Evolutionary conservation across 2,113 vertebrate genomes (phyloP), one percentile per base, ranked within the genome.

Genomic region (Otus sunia): DNA sequence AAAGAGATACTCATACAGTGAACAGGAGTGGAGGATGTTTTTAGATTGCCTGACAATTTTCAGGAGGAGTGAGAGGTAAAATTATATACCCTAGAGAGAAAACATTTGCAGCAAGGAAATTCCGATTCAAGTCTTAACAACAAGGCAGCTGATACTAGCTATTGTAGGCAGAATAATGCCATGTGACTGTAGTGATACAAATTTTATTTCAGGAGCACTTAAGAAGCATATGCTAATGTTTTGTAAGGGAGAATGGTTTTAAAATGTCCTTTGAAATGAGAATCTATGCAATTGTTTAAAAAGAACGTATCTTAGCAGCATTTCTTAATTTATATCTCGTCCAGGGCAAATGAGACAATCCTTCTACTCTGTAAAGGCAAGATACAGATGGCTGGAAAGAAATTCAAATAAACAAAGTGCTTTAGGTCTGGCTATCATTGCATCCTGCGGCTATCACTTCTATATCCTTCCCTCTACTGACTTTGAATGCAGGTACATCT

Each of bases 131-230:
- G 37, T 63, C 84, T 71, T 37, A 80, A 60, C 68, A 87, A 12
- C 18, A 53, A 85, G 75, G 66, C 69, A 90, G 77, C 71, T 95
- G 93, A 89, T 82, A 62, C 17, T 63, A 88, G 83, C 59, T 86
- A 22, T 60, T 64, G 52, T 64, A 86, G 86, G 63, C 45, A 85
- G 75, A 43, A 49, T n/a, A 88, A 32, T 0, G 2, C 25, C 72
- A 45, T 20, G n/a, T 83, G 91, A 92, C 49, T 52, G 17, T 49
- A 73, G 82, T 26, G 36, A 63, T 86, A 90, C 75, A 88, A 73
- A 92, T 80, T 69, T 95, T 92, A 93, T 90, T 94, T 92, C 91
- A 87, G 71, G 72, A 94, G 45, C 89, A 82, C 45, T 86, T 86
- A 77, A 45, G 90, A 87, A 73, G 73, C 84, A 83, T 50, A 72